Evolutionary conservation across 2,113 vertebrate species (phyloP), one percentile per base, ranked within the genome.

Genomic region (Plestiodon gilberti): DNA sequence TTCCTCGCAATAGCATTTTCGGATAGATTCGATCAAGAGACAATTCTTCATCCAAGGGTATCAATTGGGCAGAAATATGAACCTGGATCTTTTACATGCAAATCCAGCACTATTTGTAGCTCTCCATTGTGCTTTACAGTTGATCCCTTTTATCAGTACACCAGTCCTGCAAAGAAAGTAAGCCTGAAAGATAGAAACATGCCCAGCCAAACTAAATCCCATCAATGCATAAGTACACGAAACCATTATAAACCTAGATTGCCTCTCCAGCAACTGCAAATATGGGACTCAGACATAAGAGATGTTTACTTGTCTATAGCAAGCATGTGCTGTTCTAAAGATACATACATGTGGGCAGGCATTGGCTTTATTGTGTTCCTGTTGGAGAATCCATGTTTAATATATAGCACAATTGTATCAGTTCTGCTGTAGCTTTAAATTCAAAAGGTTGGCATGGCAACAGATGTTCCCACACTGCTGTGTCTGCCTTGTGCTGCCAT

Each of bases 361-460:
- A 11, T 30, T 0, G 23, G 7, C 71, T 57, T 28, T 57, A 33
- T 67, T 52, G 83, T 85, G 17, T 55, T 35, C 52, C 73, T 77
- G 38, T 55, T 75, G 71, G 40, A 84, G 74, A 76, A 89, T 78
- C 59, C 81, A 2, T 85, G 35, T 70, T 89, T 81, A 85, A 78
- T 85, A 30, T 67, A 61, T 70, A 74, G 84, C 86, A 87, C 0
- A 1, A 55, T n/a, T 38, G 81, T 84, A 88, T 86, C 92, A 88
- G 70, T 90, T 88, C 71, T 6, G 86, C 6, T 0, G 80, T n/a
- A 70, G 84, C 84, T 91, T 87, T 85, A 85, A 85, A 89, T 83
- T 61, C 82, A 90, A 87, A 8, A 74, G 80, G 93, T 94, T 92
- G 92, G 87, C 92, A 94, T 92, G 88, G 93, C 86, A 94, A 94